Conservation (phyloP, 2,113 vertebrate species). For the Gila orcuttii region DNA sequence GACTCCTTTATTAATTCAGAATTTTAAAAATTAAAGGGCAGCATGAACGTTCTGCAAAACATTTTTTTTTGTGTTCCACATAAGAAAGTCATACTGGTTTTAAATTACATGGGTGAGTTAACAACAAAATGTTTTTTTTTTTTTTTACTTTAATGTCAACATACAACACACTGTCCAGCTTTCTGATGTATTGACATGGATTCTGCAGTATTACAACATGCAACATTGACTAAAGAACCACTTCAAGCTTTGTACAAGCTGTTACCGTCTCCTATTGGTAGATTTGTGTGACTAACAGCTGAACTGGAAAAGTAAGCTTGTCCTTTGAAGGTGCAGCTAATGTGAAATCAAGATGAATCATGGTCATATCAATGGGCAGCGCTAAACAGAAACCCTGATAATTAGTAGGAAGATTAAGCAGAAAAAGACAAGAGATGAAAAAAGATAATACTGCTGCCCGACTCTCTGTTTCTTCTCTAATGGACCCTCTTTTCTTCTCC, state of each 20-base stretch:
- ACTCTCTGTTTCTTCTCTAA: constrained; percentile 61
- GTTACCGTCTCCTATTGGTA: constrained; percentile 13
- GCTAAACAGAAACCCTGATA: constrained; percentile 65
- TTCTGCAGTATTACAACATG: background rate
- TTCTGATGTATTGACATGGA: background rate
- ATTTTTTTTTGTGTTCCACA: background rate
- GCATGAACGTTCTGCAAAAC: background rate
- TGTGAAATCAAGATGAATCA: constrained; percentile 60
- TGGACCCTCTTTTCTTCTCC: constrained; percentile 66
- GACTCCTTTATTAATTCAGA: no score
- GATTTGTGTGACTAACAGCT: constrained; percentile 53
- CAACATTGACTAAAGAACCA: constrained; percentile 12
- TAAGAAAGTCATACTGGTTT: background rate
- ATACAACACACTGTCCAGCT: background rate
- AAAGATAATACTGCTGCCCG: constrained; percentile 25
- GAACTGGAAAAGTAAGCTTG: constrained; percentile 15
- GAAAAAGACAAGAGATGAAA: background rate
- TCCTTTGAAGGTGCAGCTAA: constrained; percentile 59
- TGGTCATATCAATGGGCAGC: constrained; percentile 40
- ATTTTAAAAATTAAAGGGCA: background rate
- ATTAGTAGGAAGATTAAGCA: constrained; percentile 59
- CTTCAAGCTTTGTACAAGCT: background rate
- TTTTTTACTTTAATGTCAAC: background rate
- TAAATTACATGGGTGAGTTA: background rate
- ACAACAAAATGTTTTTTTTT: background rate